A percentile compares a stretch with the other conserved stretches of the same genome.
phyloP scores from a whole-genome alignment of 2,888 invertebrate species.

The Scaptodrosophila latifasciaeformis region DNA sequence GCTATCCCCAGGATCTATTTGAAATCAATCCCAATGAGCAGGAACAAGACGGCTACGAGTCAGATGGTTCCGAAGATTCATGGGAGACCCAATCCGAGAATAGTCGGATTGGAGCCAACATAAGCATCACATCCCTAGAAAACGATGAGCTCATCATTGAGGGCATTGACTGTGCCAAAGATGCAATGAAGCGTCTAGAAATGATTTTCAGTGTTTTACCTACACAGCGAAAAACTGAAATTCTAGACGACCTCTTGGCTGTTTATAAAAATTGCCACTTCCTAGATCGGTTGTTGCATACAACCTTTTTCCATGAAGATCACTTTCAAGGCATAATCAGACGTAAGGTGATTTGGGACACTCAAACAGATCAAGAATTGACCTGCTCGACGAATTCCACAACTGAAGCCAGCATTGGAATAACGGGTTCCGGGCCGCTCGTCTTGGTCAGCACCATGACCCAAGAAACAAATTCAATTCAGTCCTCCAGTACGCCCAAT shows the following conservation, averaged over 20 bases:
- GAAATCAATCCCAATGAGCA: conserved; percentile 85
- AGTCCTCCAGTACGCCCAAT: conserved; percentile 44
- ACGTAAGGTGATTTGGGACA: conserved; percentile 67
- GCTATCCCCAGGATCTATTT: conserved; percentile 94
- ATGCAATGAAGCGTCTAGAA: conserved; percentile 84
- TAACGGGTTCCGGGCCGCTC: not conserved
- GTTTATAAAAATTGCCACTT: conserved; percentile 91
- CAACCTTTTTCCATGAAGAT: conserved; percentile 88
- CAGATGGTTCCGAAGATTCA: conserved; percentile 82
- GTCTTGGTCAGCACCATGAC: not conserved
- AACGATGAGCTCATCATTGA: conserved; percentile 82
- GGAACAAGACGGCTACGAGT: conserved; percentile 75
- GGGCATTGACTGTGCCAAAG: conserved; percentile 85
- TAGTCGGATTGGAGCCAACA: conserved; percentile 67
- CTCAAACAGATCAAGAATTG: not conserved
- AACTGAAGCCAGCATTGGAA: not conserved
- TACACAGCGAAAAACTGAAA: conserved; percentile 83
- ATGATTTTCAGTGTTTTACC: conserved; percentile 87
- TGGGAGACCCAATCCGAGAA: conserved; percentile 89
- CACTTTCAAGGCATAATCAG: conserved; percentile 86
- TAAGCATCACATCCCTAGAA: conserved; percentile 63
- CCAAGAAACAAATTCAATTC: too few species aligned
- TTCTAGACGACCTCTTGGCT: conserved; percentile 86
- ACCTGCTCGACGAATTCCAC: not conserved
- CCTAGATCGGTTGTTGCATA: conserved; percentile 89